A percentile compares a stretch with the other conserved stretches of the same genome.
Conservation (phyloP, 2,113 vertebrate species). For the Scartelaos histophorus region DNA sequence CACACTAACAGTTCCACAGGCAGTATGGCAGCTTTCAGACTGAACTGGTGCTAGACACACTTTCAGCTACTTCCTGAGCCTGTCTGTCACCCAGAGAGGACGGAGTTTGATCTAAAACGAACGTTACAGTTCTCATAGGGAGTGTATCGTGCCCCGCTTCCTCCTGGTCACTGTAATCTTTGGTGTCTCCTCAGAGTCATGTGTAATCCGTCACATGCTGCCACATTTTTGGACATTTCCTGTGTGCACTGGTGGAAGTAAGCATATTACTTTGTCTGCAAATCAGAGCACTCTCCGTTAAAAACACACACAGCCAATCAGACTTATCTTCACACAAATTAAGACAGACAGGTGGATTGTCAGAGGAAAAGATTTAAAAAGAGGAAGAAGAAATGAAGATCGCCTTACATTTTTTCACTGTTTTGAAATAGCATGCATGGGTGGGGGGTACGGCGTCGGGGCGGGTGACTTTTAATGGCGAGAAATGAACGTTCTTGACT, state of each 20-base stretch:
- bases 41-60: constrained; percentile 63
- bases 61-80: constrained; percentile 66
- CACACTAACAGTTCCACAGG: constrained; percentile 22
- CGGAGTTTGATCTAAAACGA: constrained; percentile 64
- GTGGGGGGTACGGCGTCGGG: constrained; percentile 45
- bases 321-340: constrained; percentile 67
- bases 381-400: constrained; percentile 55
- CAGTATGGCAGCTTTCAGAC: constrained; percentile 43
- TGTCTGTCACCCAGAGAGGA: constrained; percentile 64
- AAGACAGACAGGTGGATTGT: constrained; percentile 76
- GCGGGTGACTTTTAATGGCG: constrained; percentile 74
- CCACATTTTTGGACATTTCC: constrained; percentile 72
- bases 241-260: constrained; percentile 59
- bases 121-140: constrained; percentile 63
- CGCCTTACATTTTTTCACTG: constrained; percentile 55
- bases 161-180: constrained; percentile 65
- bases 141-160: constrained; percentile 47
- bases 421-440: constrained; percentile 59
- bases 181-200: constrained; percentile 64
- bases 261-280: constrained; percentile 54
- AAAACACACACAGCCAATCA: constrained; percentile 65
- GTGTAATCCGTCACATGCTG: constrained; percentile 69
- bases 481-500: constrained; percentile 76
- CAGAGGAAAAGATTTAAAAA: constrained; percentile 67
- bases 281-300: constrained; percentile 50